Evolutionary conservation across 23 tunicate genomes (phyloP).

Genomic region (Pegea sp.): DNA sequence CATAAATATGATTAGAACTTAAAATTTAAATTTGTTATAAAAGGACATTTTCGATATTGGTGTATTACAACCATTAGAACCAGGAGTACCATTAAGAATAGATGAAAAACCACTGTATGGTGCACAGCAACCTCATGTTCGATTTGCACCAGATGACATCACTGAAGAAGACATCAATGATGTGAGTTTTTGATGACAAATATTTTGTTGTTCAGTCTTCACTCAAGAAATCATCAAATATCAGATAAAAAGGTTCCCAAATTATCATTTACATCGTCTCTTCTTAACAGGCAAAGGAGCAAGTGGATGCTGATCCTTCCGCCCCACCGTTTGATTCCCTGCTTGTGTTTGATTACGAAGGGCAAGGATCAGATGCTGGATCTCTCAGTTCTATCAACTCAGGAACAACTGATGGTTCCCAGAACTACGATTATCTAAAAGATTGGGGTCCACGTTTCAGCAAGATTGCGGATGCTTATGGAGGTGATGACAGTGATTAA

Average conservation of each 20-base stretch:
- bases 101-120: constrained; percentile 32
- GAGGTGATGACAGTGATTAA: constrained; percentile 56
- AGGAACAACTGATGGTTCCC: constrained; percentile 64
- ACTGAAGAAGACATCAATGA: constrained; percentile 67
- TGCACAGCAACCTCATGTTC: constrained; percentile 11
- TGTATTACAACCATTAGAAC: constrained; percentile 28
- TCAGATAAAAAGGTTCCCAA: no score
- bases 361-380: constrained; percentile 85
- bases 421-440: constrained; percentile 82
- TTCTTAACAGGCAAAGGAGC: constrained; percentile 47
- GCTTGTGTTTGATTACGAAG: constrained; percentile 90
- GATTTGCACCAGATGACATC: constrained; percentile 45
- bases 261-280: not conserved
- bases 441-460: constrained; percentile 93
- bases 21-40: no score
- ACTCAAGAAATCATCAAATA: no score
- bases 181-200: no score
- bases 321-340: constrained; percentile 95
- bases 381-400: constrained; percentile 81
- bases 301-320: constrained; percentile 83
- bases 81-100: constrained; percentile 15
- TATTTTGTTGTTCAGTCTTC: no score
- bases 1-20: no score
- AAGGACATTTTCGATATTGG: constrained; percentile 72
- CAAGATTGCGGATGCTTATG: constrained; percentile 85